Conservation (phyloP, 2,888 invertebrate species). For the Eulithis testata region DNA sequence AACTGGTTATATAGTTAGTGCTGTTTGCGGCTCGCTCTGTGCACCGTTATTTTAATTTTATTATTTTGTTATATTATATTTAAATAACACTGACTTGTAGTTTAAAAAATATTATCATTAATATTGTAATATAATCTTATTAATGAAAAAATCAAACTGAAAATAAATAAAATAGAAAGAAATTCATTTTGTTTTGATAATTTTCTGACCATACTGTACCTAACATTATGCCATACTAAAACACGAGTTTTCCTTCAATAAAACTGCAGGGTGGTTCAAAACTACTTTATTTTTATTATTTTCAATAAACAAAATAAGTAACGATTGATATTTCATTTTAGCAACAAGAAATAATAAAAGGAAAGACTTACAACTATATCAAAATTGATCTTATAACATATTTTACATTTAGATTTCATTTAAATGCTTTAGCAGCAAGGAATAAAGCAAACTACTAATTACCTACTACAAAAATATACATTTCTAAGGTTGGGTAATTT, state of each 20-base stretch:
- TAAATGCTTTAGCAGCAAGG: conserved; percentile 51
- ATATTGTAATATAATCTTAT: conserved; percentile 85
- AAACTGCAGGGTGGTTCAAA: conserved; percentile 50
- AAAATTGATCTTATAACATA: conserved; percentile 47
- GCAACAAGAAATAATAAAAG: conserved; percentile 44
- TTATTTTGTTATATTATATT: conserved; percentile 82
- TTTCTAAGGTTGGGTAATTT: conserved; percentile 11
- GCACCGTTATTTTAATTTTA: conserved; percentile 79
- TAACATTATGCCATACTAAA: no score
- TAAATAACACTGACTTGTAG: conserved; percentile 84
- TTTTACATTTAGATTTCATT: conserved; percentile 42
- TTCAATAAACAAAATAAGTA: conserved; percentile 52
- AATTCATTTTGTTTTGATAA: conserved; percentile 52
- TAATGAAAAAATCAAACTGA: conserved; percentile 84
- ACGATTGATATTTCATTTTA: conserved; percentile 50
- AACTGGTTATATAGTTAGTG: conserved; percentile 56
- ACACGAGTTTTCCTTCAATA: background rate
- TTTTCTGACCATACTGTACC: no score
- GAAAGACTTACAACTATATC: conserved; percentile 37
- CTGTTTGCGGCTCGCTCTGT: conserved; percentile 62
- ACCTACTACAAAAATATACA: conserved; percentile 32
- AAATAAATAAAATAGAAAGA: conserved; percentile 82
- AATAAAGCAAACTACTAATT: conserved; percentile 31
- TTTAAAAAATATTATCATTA: conserved; percentile 84
- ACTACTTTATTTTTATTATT: conserved; percentile 54